Evolutionary conservation across 2,888 invertebrate genomes (phyloP).

Genomic region (Ormyrus labotus): DNA sequence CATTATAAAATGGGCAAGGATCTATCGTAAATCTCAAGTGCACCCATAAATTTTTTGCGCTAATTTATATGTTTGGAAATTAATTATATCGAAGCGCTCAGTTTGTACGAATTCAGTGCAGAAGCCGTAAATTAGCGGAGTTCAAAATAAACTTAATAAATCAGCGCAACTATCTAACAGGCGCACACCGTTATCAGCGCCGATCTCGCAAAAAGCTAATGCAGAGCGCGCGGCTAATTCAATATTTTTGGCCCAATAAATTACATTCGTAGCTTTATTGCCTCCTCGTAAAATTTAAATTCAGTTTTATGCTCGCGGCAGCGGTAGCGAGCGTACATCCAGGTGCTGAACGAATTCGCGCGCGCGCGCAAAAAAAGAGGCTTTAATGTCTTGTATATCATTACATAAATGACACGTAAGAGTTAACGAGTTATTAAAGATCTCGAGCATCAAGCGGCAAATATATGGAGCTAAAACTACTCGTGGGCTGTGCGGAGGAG

Average conservation of each 20-base stretch:
- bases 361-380: not conserved
- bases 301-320: constrained; percentile 32
- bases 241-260: constrained; percentile 45
- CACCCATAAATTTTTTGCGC: not conserved
- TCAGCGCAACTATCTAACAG: not conserved
- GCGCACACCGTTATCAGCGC: not conserved
- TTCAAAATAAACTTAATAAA: constrained; percentile 20
- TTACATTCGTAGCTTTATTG: constrained; percentile 40
- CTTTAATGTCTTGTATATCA: constrained; percentile 44
- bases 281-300: constrained; percentile 51
- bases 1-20: not conserved
- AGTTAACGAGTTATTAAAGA: constrained; percentile 55
- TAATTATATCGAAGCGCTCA: not conserved
- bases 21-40: not conserved
- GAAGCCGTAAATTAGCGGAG: constrained; percentile 4
- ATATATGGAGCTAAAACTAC: constrained; percentile 49
- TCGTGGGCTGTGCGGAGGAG: constrained; percentile 25
- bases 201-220: constrained; percentile 9
- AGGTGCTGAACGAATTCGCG: constrained; percentile 36
- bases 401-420: constrained; percentile 49
- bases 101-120: not conserved
- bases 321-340: not conserved
- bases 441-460: constrained; percentile 38
- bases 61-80: not conserved
- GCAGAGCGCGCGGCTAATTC: constrained; percentile 1